Conservation (phyloP, 2,113 vertebrate species). For the Xyliphius kryptos region DNA sequence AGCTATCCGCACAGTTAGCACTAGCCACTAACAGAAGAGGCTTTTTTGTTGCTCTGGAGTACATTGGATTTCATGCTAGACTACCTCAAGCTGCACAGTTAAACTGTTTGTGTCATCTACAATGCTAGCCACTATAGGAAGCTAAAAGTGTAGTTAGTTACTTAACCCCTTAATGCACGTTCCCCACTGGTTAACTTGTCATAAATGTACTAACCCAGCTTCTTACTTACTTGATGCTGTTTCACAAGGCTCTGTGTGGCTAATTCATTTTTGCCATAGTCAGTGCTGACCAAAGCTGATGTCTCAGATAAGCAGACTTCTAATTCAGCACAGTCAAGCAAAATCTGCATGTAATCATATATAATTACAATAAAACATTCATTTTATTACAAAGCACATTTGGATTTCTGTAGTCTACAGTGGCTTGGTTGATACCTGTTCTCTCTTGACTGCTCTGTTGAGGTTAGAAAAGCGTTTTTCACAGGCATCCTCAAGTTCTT, state of each 20-base stretch:
- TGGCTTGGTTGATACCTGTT: conserved; percentile 64
- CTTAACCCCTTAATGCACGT: too few relatives aligned
- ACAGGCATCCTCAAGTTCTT: conserved; percentile 69
- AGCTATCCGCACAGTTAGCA: too few relatives aligned
- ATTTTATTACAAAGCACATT: not conserved
- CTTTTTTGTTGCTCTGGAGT: too few relatives aligned
- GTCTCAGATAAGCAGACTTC: conserved; percentile 72
- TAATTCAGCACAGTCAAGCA: conserved; percentile 74
- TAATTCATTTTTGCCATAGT: conserved; percentile 67
- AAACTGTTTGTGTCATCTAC: too few relatives aligned
- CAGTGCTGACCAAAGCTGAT: conserved; percentile 58
- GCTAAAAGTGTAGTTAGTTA: too few relatives aligned
- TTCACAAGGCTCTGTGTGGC: conserved; percentile 68
- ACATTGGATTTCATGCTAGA: too few relatives aligned
- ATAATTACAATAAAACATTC: not conserved
- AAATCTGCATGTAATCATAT: conserved; percentile 56
- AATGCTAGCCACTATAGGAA: too few relatives aligned
- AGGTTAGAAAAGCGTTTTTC: conserved; percentile 61
- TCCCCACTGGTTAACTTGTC: too few relatives aligned
- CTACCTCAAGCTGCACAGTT: too few relatives aligned
- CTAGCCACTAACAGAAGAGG: too few relatives aligned
- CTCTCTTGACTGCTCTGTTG: conserved; percentile 64
- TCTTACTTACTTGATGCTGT: conserved; percentile 72
- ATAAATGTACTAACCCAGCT: not conserved
- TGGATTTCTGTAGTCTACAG: not conserved